Percentiles rank a stretch among this genome's conserved stretches.
Evolutionary conservation across 2,888 invertebrate species (phyloP).

Genomic region (Baronia brevicornis): DNA sequence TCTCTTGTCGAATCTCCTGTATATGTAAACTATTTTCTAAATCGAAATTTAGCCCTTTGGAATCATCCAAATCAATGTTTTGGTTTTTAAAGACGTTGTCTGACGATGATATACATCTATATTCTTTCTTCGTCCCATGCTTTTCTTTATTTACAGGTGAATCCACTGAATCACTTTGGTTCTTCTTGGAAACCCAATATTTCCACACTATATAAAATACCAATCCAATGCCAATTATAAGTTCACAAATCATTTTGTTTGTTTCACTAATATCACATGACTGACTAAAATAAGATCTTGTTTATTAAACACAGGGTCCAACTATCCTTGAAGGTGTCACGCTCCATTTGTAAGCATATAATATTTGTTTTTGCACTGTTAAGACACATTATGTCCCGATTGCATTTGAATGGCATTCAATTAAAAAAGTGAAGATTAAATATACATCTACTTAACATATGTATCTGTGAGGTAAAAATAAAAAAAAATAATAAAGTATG

Average conservation of each 20-base stretch:
- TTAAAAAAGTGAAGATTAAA: slow-evolving; percentile 9
- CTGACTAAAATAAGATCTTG: slow-evolving; percentile 41
- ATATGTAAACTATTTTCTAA: no score
- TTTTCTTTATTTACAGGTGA: slow-evolving; percentile 10
- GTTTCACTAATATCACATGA: slow-evolving; percentile 43
- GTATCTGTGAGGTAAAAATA: slow-evolving; percentile 16
- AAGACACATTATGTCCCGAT: slow-evolving; percentile 28
- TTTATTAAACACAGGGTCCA: slow-evolving; percentile 28
- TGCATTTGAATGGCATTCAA: slow-evolving; percentile 17
- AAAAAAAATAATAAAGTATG: slow-evolving; percentile 21
- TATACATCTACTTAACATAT: slow-evolving; percentile 18
- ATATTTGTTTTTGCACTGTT: slow-evolving; percentile 34
- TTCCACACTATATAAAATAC: slow-evolving; percentile 55
- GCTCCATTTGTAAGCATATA: slow-evolving; percentile 45
- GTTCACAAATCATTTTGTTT: slow-evolving; percentile 57
- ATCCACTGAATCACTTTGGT: slow-evolving; percentile 11
- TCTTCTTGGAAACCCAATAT: slow-evolving; percentile 32
- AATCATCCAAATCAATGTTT: no score
- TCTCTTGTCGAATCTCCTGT: no score
- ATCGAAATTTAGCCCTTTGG: no score
- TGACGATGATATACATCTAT: neutral
- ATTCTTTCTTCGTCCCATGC: slow-evolving; percentile 3
- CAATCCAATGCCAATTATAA: slow-evolving; percentile 51
- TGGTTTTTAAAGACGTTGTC: no score
- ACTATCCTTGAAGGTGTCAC: slow-evolving; percentile 36